Base-by-base conservation (phyloP, 2,888 invertebrate genomes). In the Disparrhopalites patrizii region DNA sequence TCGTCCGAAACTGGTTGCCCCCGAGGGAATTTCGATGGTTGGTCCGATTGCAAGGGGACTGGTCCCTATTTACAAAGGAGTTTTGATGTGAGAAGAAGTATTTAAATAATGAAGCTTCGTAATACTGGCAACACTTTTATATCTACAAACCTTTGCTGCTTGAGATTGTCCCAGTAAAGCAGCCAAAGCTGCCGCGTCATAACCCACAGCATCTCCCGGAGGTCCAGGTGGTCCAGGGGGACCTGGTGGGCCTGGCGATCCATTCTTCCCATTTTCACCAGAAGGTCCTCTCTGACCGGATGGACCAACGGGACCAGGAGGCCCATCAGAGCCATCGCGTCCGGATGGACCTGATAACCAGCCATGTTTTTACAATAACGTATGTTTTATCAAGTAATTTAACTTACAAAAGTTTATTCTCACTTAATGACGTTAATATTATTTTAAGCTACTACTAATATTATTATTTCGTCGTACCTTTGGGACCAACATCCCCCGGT, bases 121-220 rank as follows among this genome's bases (percentile, higher is more conserved):
- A n/a, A n/a, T n/a, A n/a, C n/a, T n/a, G n/a, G n/a, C n/a, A n/a
- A n/a, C n/a, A n/a, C n/a, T n/a, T n/a, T n/a, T n/a, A n/a, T n/a
- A n/a, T n/a, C n/a, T n/a, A n/a, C n/a, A n/a, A n/a, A 78, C 78
- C 76, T 81, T 80, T 33, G 77, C 78, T 81, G 87, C 87, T 75
- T 86, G 85, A 68, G 79, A 78, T 51, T 78, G 77, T n/a, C n/a
- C n/a, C 33, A 92, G 81, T 77, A 91, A 81, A 66, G 90, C 89
- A 52, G 90, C 88, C 62, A 92, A 80, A 65, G 90, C 87, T 68
- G 90, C 90, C 51, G 89, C 89, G 77, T 92, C 92, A 77, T 91
- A 92, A 27, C 89, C 90, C 43, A 91, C 80, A 0, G 87, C 79
- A 78, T 92, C 92, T 3, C 91, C 91, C 2, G 91, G 86, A 0